Conservation (phyloP, 1,140 invertebrate species). For the Eciton burchellii region DNA sequence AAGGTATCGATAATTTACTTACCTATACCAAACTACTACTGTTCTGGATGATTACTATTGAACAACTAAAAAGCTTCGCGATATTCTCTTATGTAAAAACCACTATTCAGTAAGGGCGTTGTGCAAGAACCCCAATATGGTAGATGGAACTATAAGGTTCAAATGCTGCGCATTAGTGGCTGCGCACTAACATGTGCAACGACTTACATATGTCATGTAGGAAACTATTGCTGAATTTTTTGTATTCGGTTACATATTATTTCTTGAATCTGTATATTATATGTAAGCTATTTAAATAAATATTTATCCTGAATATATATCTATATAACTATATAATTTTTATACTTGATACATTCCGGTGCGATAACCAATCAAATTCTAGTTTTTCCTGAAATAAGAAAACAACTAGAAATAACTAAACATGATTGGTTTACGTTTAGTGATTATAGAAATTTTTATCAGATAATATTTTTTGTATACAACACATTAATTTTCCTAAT, state of each 20-base stretch:
- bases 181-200: conserved; percentile 56
- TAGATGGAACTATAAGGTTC: conserved; percentile 77
- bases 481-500: too few species aligned
- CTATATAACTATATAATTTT: not conserved
- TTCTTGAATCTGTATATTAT: not conserved
- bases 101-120: conserved; percentile 87
- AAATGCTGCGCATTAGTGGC: conserved; percentile 73
- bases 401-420: too few species aligned
- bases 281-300: not conserved
- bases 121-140: conserved; percentile 82
- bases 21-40: conserved; percentile 17
- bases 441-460: too few species aligned
- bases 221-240: not conserved
- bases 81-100: conserved; percentile 81
- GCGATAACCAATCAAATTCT: conserved; percentile 9
- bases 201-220: not conserved
- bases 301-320: not conserved
- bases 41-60: not conserved
- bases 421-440: conserved; percentile 21
- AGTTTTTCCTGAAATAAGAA: not conserved
- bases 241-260: not conserved
- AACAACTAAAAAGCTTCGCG: conserved; percentile 44
- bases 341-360: not conserved
- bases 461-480: too few species aligned
- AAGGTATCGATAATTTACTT: conserved; percentile 27